Base-by-base conservation (phyloP, 1,140 invertebrate species). In the Berghia stephanieae region DNA sequence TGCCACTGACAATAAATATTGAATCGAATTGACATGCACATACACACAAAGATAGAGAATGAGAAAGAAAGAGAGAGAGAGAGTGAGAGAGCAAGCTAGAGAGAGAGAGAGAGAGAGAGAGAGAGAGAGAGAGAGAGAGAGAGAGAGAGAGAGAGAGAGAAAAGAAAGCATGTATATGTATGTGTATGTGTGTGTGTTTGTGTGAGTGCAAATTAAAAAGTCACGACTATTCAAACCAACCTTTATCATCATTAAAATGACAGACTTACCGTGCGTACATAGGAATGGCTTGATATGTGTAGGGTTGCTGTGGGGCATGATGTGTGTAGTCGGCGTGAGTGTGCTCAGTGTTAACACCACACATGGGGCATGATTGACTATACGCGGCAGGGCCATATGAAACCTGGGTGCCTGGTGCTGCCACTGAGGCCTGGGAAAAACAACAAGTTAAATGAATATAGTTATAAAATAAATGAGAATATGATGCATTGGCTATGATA, bases 271-370 rank as follows among this genome's bases (percentile, higher is more conserved):
- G n/a, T n/a, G n/a, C n/a, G n/a, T n/a, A n/a, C n/a, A n/a, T n/a
- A n/a, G n/a, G n/a, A n/a, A n/a, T n/a, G n/a, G n/a, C n/a, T n/a
- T n/a, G n/a, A n/a, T n/a, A n/a, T n/a, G n/a, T n/a, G n/a, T 31
- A 67, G 52, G 36, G 49, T n/a, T 18, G 21, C 6, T 18, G 46
- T 43, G 6, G 44, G 38, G 18, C 24, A 16, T 27, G 18, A 24
- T 66, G 74, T 18, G n/a, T 31, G 44, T 71, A 44, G 2, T n/a
- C 31, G 13, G n/a, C 80, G 63, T 86, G 85, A n/a, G 82, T 81
- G 43, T 85, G 84, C 27, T 73, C 78, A 0, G 78, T 78, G 6
- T 69, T 36, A 6, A 82, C 82, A 13, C 85, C 85, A 82, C 85
- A 85, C 70, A 85, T 63, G 16, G 84, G 38, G 38, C 38, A 27